A percentile compares a stretch with the other conserved stretches of the same genome.
These are phyloP conservation scores for Chouioia cunea DNA, from an alignment of 2,888 invertebrate genomes.

Conservation along the genomic window DNA sequence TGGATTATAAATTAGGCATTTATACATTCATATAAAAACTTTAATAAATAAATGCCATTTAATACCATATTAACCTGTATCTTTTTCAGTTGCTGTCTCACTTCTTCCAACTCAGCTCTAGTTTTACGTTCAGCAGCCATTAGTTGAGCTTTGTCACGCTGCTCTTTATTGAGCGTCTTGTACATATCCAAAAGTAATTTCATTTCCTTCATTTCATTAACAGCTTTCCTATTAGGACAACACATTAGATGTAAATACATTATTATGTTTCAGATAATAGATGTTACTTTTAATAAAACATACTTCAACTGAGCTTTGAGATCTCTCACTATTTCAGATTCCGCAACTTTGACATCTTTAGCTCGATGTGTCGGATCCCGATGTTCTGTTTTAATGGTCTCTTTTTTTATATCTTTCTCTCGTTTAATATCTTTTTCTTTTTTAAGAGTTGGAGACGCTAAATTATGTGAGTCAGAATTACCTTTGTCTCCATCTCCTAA, in stretches of 20 bases:
- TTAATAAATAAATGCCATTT: slow-evolving; percentile 2
- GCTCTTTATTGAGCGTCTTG: slow-evolving; percentile 97
- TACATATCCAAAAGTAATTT: slow-evolving; percentile 96
- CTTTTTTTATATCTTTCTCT: slow-evolving; percentile 74
- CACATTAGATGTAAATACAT: slow-evolving; percentile 7
- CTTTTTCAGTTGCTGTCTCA: slow-evolving; percentile 87
- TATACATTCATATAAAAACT: background rate
- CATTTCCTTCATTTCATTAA: slow-evolving; percentile 94
- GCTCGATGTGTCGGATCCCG: slow-evolving; percentile 73
- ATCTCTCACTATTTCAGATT: slow-evolving; percentile 86
- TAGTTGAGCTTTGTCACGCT: slow-evolving; percentile 94
- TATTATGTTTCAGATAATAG: slow-evolving; percentile 9
- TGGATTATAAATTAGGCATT: slow-evolving; percentile 5
- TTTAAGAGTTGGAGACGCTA: slow-evolving; percentile 70
- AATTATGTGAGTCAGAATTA: slow-evolving; percentile 63
- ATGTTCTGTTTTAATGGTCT: slow-evolving; percentile 68
- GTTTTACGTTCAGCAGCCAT: slow-evolving; percentile 96
- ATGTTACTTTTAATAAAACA: slow-evolving; percentile 57
- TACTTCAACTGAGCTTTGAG: slow-evolving; percentile 93
- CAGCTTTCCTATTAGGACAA: slow-evolving; percentile 79
- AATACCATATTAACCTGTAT: slow-evolving; percentile 74
- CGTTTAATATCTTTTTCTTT: slow-evolving; percentile 75
- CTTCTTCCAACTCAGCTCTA: slow-evolving; percentile 89
- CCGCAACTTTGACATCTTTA: slow-evolving; percentile 77
- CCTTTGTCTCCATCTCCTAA: slow-evolving; percentile 69